Conservation (phyloP, 2,113 vertebrate species). For the Eolophus roseicapilla region DNA sequence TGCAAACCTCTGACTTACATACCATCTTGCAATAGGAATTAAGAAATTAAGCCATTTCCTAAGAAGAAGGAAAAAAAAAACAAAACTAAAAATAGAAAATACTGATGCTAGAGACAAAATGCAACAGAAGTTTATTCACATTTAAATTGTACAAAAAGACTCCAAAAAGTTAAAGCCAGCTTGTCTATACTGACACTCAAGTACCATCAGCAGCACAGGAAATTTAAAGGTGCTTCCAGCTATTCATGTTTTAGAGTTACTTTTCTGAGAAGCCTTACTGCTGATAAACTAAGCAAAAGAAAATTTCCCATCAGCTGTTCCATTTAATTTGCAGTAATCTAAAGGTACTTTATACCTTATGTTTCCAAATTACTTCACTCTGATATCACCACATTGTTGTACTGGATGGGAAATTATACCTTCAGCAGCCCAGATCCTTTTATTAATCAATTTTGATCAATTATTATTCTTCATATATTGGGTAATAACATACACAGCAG, state of each 20-base stretch:
- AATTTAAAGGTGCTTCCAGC: background rate
- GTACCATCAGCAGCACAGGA: background rate
- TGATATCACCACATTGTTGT: background rate
- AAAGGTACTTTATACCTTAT: background rate
- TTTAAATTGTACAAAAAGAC: background rate
- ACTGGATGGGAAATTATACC: background rate
- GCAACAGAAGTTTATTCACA: background rate
- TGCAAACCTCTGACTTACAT: background rate
- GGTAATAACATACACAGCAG: background rate
- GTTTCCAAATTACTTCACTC: background rate
- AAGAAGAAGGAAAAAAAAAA: background rate
- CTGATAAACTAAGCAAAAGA: background rate
- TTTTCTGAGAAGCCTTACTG: background rate
- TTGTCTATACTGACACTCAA: background rate
- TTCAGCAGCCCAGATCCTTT: background rate
- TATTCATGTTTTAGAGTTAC: background rate
- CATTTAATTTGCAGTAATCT: background rate
- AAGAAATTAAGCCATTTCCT: background rate
- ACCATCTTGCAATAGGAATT: background rate
- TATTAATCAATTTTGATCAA: background rate
- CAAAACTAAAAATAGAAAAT: background rate
- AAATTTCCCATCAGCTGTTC: background rate
- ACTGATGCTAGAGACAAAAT: background rate
- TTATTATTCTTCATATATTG: background rate
- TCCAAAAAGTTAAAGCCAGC: background rate